Evolutionary conservation across 1,140 invertebrate species (phyloP), one percentile per base, ranked within the genome.

Genomic region (Drosophila baimaii): DNA sequence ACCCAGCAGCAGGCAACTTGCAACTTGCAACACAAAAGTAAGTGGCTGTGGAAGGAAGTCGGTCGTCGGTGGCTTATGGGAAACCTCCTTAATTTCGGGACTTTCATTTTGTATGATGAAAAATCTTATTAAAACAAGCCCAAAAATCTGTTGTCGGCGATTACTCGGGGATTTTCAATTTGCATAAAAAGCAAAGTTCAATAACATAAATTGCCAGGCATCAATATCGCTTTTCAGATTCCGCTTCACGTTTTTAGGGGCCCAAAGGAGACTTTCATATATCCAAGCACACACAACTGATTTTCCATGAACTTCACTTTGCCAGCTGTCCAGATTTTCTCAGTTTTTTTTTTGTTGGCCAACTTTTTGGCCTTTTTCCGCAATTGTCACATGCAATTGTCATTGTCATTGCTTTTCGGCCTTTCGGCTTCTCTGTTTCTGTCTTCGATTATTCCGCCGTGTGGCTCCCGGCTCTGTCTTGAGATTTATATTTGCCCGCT

Each of bases 301-400:
- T 56, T 86, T 89, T 89, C 83, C 83, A 78, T 88, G 83, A 88
- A 88, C 83, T 88, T 88, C 80, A 89, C 72, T 81, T 86, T 81
- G 64, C 74, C 63, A 63, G 61, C 65, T 37, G 27, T 55, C 59
- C 47, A 51, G 39, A 65, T 79, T 51, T 57, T 43, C 19, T n/a
- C 6, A 13, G 17, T n/a, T 8, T 55, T 35, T 56, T 56, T 47
- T 46, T 63, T 8, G 9, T 56, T 46, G 5, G 61, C 44, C 58
- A 73, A 77, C 29, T 54, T 71, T 79, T 81, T 80, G 84, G 77
- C 79, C 72, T 80, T 88, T 86, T 88, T 88, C 84, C 83, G 84
- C 79, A 88, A 69, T 81, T 86, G 85, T 86, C 70, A 77, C 79
- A 73, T 69, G 51, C 83, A 88, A 89, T 83, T 88, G 83, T 88